phyloP scores from a whole-genome alignment of 2,113 vertebrate species.

The Leuciscus idus region DNA sequence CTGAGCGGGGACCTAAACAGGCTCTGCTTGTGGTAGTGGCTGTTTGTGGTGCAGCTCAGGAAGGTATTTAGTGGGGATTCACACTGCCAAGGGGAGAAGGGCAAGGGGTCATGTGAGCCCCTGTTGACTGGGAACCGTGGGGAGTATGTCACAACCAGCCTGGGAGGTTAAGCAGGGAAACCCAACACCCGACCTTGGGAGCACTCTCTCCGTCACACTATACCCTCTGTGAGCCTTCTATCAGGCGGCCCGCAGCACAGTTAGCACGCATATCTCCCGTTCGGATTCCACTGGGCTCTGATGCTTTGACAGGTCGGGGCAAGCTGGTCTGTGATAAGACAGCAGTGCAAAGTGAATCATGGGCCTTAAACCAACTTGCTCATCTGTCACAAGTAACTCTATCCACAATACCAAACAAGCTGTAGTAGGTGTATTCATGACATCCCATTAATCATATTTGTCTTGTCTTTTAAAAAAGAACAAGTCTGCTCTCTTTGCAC shows the following conservation, averaged over 20 bases:
- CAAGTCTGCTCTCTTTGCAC: neutral
- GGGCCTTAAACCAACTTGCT: constrained; percentile 8
- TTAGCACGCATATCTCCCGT: constrained; percentile 28
- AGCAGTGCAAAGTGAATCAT: constrained; percentile 8
- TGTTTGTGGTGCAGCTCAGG: neutral
- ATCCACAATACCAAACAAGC: constrained; percentile 2
- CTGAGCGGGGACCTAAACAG: constrained; percentile 28
- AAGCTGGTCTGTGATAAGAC: constrained; percentile 15
- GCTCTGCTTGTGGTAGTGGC: constrained; percentile 5
- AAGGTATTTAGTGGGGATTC: constrained; percentile 44
- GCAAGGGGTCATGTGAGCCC: constrained; percentile 35
- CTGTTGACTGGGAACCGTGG: constrained; percentile 31
- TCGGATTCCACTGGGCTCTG: constrained; percentile 36
- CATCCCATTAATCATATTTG: constrained; percentile 5
- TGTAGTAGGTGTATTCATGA: neutral
- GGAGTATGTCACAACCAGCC: constrained; percentile 43
- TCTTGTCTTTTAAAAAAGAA: neutral
- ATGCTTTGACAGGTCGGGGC: constrained; percentile 25
- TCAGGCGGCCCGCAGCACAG: neutral
- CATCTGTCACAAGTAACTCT: constrained; percentile 5
- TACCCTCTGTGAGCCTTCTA: constrained; percentile 40
- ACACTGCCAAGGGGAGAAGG: constrained; percentile 29
- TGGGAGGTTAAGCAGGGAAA: constrained; percentile 49
- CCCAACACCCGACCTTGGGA: constrained; percentile 56
- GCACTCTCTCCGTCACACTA: constrained; percentile 53